phyloP scores from a whole-genome alignment of 2,888 invertebrate species.

The Eupelmus urozonus region DNA sequence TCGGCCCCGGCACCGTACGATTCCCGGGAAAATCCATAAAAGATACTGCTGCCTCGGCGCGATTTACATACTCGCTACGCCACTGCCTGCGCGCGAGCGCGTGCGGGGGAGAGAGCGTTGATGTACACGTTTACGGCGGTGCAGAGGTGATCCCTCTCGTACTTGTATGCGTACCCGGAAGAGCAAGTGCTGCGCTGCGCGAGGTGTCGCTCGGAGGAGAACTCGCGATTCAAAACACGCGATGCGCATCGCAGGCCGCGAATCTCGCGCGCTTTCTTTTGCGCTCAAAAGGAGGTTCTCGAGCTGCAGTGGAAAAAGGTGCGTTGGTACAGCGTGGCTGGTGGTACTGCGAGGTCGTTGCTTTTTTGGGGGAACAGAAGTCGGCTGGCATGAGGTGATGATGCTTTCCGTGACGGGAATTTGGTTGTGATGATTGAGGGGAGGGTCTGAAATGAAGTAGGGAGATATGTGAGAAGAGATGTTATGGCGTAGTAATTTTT shows the following conservation, averaged over 20 bases:
- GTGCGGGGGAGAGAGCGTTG: slow-evolving; percentile 32
- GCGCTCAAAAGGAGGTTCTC: slow-evolving; percentile 3
- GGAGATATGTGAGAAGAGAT: too few species aligned
- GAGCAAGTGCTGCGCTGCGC: slow-evolving; percentile 63
- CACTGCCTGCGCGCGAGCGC: slow-evolving; percentile 44
- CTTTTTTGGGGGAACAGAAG: background rate
- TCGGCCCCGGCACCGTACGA: slow-evolving; percentile 37
- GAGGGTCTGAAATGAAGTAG: too few species aligned
- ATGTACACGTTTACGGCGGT: slow-evolving; percentile 55
- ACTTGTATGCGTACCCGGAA: slow-evolving; percentile 69
- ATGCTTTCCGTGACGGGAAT: too few species aligned
- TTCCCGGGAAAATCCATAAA: slow-evolving; percentile 57
- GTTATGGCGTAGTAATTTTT: too few species aligned
- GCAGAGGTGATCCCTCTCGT: slow-evolving; percentile 64
- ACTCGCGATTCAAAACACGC: slow-evolving; percentile 66
- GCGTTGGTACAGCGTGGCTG: background rate
- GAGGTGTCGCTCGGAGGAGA: slow-evolving; percentile 74
- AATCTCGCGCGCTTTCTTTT: too few species aligned
- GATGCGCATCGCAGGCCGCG: slow-evolving; percentile 14
- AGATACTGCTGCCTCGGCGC: slow-evolving; percentile 56
- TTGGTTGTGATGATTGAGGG: too few species aligned
- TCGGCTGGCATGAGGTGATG: too few species aligned
- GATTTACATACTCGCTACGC: slow-evolving; percentile 74
- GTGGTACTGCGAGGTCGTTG: background rate
- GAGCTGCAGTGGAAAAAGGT: background rate